Conservation (phyloP, 2,113 vertebrate genomes). For the Pseudorectes ferrugineus region DNA sequence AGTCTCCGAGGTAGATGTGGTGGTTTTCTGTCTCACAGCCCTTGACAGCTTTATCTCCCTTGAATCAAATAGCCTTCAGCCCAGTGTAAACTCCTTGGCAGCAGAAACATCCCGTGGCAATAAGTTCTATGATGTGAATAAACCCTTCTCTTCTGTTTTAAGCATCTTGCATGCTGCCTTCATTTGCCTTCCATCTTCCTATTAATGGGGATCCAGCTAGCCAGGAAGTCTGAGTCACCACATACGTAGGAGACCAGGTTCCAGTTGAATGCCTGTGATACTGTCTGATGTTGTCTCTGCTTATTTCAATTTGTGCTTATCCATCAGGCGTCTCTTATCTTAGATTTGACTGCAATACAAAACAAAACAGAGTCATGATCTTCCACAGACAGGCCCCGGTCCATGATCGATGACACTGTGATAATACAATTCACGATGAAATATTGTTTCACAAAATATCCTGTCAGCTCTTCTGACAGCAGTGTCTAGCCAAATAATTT, state of each 20-base stretch:
- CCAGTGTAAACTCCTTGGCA: not conserved
- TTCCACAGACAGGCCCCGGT: not conserved
- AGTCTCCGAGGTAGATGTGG: accelerated
- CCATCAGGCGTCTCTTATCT: not conserved
- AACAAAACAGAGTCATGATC: not conserved
- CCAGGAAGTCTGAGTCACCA: not conserved
- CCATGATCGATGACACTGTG: not conserved
- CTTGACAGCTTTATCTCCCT: not conserved
- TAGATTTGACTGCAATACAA: not conserved
- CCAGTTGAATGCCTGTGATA: not conserved
- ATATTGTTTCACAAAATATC: not conserved
- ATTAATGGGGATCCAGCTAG: not conserved
- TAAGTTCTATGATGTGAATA: not conserved
- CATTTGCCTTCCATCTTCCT: not conserved
- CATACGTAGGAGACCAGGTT: not conserved
- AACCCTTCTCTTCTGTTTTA: not conserved
- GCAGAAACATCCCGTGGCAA: not conserved
- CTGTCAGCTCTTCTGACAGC: not conserved
- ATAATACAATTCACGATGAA: not conserved
- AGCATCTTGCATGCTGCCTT: not conserved
- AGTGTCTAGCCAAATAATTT: not conserved
- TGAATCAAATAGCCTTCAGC: not conserved
- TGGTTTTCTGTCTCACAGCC: not conserved
- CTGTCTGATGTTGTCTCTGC: not conserved
- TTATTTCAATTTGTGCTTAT: slow-evolving; percentile 2